Evolutionary conservation across 2,113 vertebrate species (phyloP).

Genomic region (Egretta garzetta): DNA sequence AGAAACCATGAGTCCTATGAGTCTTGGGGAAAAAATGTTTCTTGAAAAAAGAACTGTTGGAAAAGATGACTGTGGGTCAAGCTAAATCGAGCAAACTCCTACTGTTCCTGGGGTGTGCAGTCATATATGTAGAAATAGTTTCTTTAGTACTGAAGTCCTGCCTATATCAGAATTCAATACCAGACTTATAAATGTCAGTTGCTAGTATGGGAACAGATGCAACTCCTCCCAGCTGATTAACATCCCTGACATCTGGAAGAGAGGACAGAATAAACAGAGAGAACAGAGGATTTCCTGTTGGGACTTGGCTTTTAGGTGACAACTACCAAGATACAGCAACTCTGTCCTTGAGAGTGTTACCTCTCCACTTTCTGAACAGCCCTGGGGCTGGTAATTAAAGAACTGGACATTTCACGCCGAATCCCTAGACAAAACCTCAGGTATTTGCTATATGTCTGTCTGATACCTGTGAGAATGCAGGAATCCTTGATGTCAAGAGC

Average conservation of each 20-base stretch:
- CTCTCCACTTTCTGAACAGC: neutral
- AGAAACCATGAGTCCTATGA: conserved; percentile 35
- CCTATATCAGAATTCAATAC: conserved; percentile 43
- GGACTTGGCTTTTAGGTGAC: conserved; percentile 56
- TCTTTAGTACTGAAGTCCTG: neutral
- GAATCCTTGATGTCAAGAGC: conserved; percentile 55
- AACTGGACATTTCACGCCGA: neutral
- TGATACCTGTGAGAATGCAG: conserved; percentile 42
- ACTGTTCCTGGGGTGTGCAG: neutral
- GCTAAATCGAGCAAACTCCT: conserved; percentile 7
- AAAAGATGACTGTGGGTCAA: conserved; percentile 47
- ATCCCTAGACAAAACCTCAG: conserved; percentile 17
- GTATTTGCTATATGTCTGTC: conserved; percentile 8
- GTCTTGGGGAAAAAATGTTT: conserved; percentile 50
- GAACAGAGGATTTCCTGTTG: conserved; percentile 60
- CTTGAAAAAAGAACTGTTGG: conserved; percentile 7
- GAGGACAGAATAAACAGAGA: conserved; percentile 58
- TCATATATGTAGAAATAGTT: neutral
- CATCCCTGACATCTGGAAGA: conserved; percentile 61
- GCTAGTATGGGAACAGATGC: conserved; percentile 56
- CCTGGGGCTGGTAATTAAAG: conserved; percentile 15
- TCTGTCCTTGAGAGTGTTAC: neutral
- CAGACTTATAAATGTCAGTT: conserved; percentile 58
- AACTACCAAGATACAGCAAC: conserved; percentile 26
- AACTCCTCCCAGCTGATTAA: conserved; percentile 58